Evolutionary conservation across 1,140 invertebrate species (phyloP).

Genomic region (Tetramorium simillimum): DNA sequence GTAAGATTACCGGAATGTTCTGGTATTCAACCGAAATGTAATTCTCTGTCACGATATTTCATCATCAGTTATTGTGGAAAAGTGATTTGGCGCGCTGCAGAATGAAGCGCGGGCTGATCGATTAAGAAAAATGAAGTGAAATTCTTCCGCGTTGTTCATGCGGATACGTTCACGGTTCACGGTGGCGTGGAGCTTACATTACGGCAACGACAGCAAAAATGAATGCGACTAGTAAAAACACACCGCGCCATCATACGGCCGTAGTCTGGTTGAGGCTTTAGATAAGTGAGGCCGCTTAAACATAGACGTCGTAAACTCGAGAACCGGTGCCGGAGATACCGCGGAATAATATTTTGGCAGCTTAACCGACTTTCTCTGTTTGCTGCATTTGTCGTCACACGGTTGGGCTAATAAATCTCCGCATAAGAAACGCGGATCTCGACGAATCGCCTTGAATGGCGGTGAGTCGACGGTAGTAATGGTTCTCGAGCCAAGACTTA

Average conservation of each 20-base stretch:
- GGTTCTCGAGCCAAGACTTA: neutral
- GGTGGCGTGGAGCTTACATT: neutral
- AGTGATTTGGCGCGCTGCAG: constrained; percentile 33
- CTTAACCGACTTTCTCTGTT: constrained; percentile 57
- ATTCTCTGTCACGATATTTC: constrained; percentile 54
- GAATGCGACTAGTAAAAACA: constrained; percentile 9
- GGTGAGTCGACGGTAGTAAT: neutral
- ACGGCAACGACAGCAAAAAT: constrained; percentile 13
- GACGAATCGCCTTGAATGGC: constrained; percentile 13
- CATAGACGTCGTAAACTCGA: constrained; percentile 41
- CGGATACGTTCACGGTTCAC: neutral
- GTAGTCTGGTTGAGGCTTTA: constrained; percentile 5
- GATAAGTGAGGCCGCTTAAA: constrained; percentile 48
- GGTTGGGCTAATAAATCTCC: constrained; percentile 52
- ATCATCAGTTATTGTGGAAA: constrained; percentile 52
- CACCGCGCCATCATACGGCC: neutral
- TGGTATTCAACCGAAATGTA: constrained; percentile 46
- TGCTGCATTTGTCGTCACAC: constrained; percentile 47
- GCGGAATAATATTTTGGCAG: constrained; percentile 59
- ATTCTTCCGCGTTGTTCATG: neutral
- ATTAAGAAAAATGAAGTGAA: constrained; percentile 24
- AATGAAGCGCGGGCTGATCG: constrained; percentile 37
- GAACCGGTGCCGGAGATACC: constrained; percentile 34
- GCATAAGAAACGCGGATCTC: constrained; percentile 47
- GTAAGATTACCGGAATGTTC: constrained; percentile 40